Conservation (phyloP, 2,888 invertebrate species). For the Harpalus rufipes region DNA sequence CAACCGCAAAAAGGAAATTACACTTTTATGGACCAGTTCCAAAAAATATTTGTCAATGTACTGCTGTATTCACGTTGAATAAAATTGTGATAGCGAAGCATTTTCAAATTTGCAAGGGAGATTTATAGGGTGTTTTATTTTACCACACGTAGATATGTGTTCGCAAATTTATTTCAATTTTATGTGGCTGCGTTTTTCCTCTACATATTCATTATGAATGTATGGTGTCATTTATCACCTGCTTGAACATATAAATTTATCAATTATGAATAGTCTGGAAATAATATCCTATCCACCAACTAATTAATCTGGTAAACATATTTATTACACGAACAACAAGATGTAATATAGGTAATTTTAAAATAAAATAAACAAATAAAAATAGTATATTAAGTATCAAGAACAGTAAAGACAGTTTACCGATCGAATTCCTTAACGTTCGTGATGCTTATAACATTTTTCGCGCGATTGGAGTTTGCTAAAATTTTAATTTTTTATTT, state of each 20-base stretch:
- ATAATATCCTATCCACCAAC: background rate
- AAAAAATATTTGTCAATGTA: constrained; percentile 45
- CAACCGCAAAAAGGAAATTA: constrained; percentile 33
- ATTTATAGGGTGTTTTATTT: constrained; percentile 38
- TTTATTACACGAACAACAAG: background rate
- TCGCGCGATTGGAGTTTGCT: too few species aligned
- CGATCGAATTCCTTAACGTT: too few species aligned
- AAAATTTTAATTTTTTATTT: too few species aligned
- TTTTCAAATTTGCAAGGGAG: constrained; percentile 42
- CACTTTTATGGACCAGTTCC: constrained; percentile 45
- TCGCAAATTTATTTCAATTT: constrained; percentile 37
- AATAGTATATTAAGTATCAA: too few species aligned
- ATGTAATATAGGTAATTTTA: too few species aligned
- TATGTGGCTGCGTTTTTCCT: constrained; percentile 22
- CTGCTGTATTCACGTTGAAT: constrained; percentile 20
- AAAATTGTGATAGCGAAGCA: constrained; percentile 20
- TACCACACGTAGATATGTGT: constrained; percentile 11
- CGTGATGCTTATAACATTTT: too few species aligned
- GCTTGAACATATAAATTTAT: background rate
- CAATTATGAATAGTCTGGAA: background rate
- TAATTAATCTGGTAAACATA: background rate
- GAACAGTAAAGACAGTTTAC: too few species aligned
- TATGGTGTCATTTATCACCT: constrained; percentile 5
- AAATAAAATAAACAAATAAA: too few species aligned
- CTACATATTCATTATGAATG: constrained; percentile 10